Base-by-base conservation (phyloP, 2,797 vertebrate genomes). In the Schizothorax lantsangensis region DNA sequence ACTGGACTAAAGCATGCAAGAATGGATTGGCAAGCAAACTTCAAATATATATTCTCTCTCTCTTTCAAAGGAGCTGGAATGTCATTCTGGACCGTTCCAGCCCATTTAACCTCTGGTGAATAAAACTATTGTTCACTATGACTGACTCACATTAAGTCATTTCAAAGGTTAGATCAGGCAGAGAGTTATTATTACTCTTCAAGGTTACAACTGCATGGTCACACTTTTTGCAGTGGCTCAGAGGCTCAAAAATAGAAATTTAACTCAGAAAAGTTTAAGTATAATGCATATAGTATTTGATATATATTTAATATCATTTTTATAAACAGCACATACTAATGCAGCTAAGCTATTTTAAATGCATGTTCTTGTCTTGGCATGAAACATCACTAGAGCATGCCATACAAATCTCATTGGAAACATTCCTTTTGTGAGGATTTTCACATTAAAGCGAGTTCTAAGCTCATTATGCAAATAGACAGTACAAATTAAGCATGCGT, bases 381-480 rank as follows among this genome's bases (percentile, higher is more conserved):
- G 17, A 59, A 43, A 43, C 81, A 73, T 19, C 52, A 59, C 49
- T 57, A 52, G 8, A 83, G 49, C 23, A 38, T 14, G 21, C 23
- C 49, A 38, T 30, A 30, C 69, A 23, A 26, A 59, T 83, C 52
- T 45, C 5, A 38, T 73, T 59, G 21, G 38, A 43, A 73, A 33
- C 40, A 17, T 59, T 45, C 15, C 8, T 73, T 59, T 59, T 26
- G 10, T 33, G 17, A 57, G 81, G 69, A 38, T 45, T 73, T 83
- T 73, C 19, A 59, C 38, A 73, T 83, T 83, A 57, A 83, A 57
- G 62, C 1, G 62, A 64, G 62, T 33, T 14, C 30, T 33, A 66
- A 66, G 52, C 52, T 19, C 36, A 73, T 83, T 73, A 83, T 83
- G 81, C 69, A 83, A 83, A 83, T 83, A 57, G 36, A 43, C 36